Percentiles rank a stretch among this genome's conserved stretches.
These are phyloP conservation scores for Graptemys geographica DNA, from an alignment of 2,797 vertebrate species.

Conservation along the genomic window DNA sequence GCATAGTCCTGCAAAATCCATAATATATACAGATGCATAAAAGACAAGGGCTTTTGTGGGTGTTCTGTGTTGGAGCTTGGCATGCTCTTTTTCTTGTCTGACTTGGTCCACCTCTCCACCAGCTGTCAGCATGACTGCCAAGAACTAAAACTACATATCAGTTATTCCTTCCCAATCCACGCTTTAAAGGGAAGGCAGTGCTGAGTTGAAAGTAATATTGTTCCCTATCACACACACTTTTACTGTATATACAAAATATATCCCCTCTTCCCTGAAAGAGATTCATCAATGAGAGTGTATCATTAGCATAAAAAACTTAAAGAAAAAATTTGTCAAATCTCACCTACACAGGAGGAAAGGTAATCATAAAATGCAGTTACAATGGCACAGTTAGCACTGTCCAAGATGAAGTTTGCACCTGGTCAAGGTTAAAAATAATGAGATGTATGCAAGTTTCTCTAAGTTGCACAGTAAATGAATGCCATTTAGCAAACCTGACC, in stretches of 20 bases:
- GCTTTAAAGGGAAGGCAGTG: not conserved
- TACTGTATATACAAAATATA: not conserved
- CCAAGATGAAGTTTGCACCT: not conserved
- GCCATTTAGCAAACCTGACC: not conserved
- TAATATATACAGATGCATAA: conserved; percentile 3
- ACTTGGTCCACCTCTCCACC: not conserved
- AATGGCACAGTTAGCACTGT: not conserved
- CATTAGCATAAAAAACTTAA: not conserved
- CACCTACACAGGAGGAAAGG: not conserved
- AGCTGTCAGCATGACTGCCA: not conserved
- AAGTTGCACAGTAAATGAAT: not conserved
- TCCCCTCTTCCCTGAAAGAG: not conserved
- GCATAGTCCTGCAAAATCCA: conserved; percentile 34
- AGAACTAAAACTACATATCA: not conserved
- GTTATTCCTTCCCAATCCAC: not conserved
- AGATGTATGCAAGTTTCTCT: not conserved
- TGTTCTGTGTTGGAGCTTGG: not conserved
- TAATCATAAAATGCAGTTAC: not conserved
- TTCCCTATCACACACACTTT: not conserved
- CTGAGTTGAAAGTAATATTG: not conserved
- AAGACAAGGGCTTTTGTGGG: not conserved
- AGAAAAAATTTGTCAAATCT: not conserved
- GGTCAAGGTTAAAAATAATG: not conserved
- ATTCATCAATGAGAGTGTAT: not conserved
- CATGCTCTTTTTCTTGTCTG: not conserved